Percentiles rank a stretch among this genome's conserved stretches.
These are phyloP conservation scores for Synergus gifuensis DNA, from an alignment of 2,888 invertebrate species.

Conservation along the genomic window DNA sequence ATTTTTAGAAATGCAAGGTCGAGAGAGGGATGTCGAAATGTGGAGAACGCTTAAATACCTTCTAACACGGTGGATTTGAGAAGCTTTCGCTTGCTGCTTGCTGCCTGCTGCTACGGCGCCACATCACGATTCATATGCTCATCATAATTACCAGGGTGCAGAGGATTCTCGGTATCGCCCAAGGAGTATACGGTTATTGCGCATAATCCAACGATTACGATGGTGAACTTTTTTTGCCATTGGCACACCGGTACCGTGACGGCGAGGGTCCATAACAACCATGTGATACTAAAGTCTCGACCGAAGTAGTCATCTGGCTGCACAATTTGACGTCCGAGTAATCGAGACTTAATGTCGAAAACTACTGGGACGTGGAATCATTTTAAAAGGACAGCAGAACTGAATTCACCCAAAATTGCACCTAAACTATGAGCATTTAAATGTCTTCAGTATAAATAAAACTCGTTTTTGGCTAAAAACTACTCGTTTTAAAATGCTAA, in stretches of 20 bases:
- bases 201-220: conserved; percentile 49
- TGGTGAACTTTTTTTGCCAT: conserved; percentile 43
- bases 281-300: conserved; percentile 15
- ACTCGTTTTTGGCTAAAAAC: too few relatives aligned
- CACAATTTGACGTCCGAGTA: background rate
- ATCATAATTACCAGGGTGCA: conserved; percentile 49
- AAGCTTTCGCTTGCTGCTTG: conserved; percentile 15
- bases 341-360: conserved; percentile 30
- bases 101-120: conserved; percentile 42
- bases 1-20: background rate
- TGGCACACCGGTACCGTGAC: conserved; percentile 47
- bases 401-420: background rate
- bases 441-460: too few relatives aligned
- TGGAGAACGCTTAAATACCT: background rate
- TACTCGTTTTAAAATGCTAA: too few relatives aligned
- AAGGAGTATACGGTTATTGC: conserved; percentile 48
- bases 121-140: conserved; percentile 47
- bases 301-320: conserved; percentile 18
- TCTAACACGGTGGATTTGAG: conserved; percentile 5
- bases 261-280: conserved; percentile 42
- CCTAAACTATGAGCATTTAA: too few relatives aligned
- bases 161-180: conserved; percentile 46
- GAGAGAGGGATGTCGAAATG: background rate
- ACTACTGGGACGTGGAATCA: conserved; percentile 27
- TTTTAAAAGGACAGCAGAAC: conserved; percentile 14